Evolutionary conservation across 2,888 invertebrate genomes (phyloP).

Genomic region (Nomada flava): DNA sequence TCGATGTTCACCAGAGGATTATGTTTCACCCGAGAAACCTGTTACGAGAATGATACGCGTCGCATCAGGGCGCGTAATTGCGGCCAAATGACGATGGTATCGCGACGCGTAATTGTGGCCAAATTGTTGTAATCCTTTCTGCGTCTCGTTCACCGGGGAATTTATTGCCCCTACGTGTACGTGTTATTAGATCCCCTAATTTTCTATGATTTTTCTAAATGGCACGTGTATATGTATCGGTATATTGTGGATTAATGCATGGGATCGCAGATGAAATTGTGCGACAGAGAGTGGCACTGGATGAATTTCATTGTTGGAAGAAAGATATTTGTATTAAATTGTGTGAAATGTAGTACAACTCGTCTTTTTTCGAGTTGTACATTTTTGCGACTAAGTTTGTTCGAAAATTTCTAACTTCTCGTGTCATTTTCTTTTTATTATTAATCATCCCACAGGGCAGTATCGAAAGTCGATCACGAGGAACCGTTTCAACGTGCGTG

Average conservation of each 20-base stretch:
- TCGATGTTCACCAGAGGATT: slow-evolving; percentile 29
- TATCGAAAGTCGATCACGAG: slow-evolving; percentile 37
- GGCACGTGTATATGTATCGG: not conserved
- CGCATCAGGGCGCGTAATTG: slow-evolving; percentile 12
- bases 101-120: not conserved
- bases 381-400: not conserved
- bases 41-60: slow-evolving; percentile 26
- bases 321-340: too few species aligned
- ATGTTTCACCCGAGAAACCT: slow-evolving; percentile 17
- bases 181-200: not conserved
- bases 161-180: not conserved
- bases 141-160: not conserved
- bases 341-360: too few species aligned
- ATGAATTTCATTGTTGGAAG: too few species aligned
- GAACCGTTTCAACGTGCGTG: slow-evolving; percentile 30
- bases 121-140: slow-evolving; percentile 13
- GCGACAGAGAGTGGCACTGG: not conserved
- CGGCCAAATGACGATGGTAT: slow-evolving; percentile 21
- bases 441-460: not conserved
- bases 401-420: too few species aligned
- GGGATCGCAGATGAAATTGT: not conserved
- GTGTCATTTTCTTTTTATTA: not conserved
- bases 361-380: not conserved
- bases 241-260: not conserved
- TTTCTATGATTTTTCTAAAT: not conserved